phyloP scores from a whole-genome alignment of 2,113 vertebrate genomes.

The Tychaedon coryphoeus region DNA sequence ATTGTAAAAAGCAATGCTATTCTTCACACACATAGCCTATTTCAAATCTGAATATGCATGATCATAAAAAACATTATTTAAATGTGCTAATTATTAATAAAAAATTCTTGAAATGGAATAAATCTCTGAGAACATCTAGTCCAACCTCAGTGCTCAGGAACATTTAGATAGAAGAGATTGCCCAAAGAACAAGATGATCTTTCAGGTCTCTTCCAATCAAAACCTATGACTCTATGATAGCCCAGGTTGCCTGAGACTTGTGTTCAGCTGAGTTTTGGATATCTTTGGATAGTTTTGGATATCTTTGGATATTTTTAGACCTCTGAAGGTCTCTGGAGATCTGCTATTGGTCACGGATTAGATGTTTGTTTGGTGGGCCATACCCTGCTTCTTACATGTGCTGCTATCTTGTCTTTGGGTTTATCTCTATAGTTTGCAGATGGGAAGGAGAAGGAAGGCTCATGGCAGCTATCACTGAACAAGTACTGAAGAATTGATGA shows the following conservation, averaged over 20 bases:
- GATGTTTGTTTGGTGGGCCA: neutral
- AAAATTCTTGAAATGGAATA: neutral
- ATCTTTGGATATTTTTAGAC: neutral
- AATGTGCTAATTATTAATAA: neutral
- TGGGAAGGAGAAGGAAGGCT: neutral
- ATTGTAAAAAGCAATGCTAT: neutral
- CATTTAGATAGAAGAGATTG: neutral
- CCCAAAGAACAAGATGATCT: neutral
- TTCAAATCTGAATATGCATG: neutral
- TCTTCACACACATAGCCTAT: neutral
- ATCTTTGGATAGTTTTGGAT: neutral
- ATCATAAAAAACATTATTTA: neutral
- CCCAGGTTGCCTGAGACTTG: fast-evolving
- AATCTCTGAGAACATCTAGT: neutral
- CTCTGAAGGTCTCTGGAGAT: neutral
- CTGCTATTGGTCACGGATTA: neutral
- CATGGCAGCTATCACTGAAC: neutral
- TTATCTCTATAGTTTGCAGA: neutral
- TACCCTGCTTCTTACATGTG: fast-evolving
- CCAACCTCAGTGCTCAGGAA: fast-evolving
- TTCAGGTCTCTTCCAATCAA: neutral
- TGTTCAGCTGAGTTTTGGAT: neutral
- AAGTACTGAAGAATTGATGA: neutral
- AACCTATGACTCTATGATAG: neutral
- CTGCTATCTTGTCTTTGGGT: neutral